phyloP scores from a whole-genome alignment of 2,797 vertebrate genomes.

The Pelobates cultripes region DNA sequence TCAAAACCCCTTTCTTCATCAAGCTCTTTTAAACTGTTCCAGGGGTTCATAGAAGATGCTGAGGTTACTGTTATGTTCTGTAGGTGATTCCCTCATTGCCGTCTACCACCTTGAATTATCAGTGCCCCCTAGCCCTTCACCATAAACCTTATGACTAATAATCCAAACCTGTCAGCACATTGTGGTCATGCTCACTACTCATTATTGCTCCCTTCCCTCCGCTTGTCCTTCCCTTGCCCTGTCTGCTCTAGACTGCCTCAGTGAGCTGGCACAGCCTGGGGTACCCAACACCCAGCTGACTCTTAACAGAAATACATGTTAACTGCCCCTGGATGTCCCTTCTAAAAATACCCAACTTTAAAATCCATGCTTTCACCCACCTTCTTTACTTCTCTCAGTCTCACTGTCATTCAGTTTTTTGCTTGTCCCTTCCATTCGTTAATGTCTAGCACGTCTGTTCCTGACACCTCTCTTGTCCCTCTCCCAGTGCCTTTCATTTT shows the following conservation, averaged over 20 bases:
- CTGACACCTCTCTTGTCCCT: not conserved
- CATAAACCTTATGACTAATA: not conserved
- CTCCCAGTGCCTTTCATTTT: not conserved
- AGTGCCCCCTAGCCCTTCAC: not conserved
- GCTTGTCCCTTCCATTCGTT: not conserved
- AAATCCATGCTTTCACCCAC: not conserved
- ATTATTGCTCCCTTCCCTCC: conserved; percentile 29
- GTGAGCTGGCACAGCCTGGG: conserved; percentile 29
- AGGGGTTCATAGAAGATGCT: not conserved
- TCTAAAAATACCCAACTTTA: conserved; percentile 4
- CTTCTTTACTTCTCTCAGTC: conserved; percentile 5
- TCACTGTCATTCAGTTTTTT: not conserved
- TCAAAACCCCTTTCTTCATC: not conserved
- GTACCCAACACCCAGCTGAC: conserved; percentile 33
- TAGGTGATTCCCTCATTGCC: not conserved
- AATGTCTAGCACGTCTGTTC: not conserved
- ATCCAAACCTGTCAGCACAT: conserved; percentile 20
- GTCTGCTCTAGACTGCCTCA: conserved; percentile 15
- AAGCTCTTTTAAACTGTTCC: not conserved
- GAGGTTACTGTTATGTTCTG: not conserved
- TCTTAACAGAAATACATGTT: conserved; percentile 9
- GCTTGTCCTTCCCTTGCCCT: conserved; percentile 35
- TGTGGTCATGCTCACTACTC: conserved; percentile 45
- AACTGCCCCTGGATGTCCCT: not conserved
- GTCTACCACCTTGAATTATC: not conserved